These are phyloP conservation scores for Anableps anableps DNA, from an alignment of 2,797 vertebrate species.

Conservation along the genomic window DNA sequence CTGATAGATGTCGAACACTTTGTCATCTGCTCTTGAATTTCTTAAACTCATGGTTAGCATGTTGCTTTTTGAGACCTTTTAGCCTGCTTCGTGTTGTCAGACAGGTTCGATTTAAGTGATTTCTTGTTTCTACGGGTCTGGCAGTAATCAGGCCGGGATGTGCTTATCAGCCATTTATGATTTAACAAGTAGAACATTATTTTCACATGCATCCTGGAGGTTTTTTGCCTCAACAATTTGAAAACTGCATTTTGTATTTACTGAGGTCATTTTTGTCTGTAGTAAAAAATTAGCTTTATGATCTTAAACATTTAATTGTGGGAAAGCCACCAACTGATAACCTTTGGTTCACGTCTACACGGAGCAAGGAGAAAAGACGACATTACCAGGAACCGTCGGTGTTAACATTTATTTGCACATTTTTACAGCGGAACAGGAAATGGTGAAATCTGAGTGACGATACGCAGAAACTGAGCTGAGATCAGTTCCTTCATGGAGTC, in stretches of 20 bases:
- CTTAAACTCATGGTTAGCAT: neutral
- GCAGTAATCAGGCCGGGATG: neutral
- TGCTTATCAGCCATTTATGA: neutral
- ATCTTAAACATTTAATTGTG: neutral
- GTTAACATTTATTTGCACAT: constrained; percentile 56
- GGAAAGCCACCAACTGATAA: no score
- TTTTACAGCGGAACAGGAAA: constrained; percentile 54
- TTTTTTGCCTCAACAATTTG: neutral
- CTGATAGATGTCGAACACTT: no score
- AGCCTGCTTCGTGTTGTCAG: neutral
- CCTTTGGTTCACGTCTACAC: neutral
- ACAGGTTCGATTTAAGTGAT: neutral
- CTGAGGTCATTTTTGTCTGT: neutral
- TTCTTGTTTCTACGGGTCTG: neutral
- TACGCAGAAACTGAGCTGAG: constrained; percentile 42
- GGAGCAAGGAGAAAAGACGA: neutral
- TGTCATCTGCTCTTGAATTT: neutral
- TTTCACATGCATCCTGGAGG: neutral
- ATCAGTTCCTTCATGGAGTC: constrained; percentile 66
- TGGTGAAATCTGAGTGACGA: constrained; percentile 53
- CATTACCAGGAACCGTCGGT: neutral
- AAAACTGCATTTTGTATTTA: neutral
- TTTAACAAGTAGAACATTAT: neutral
- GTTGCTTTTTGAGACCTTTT: neutral
- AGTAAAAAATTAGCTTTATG: no score